Evolutionary conservation across 92 coral and sea anemone genomes (phyloP).

Genomic region (Palythoa grandis): DNA sequence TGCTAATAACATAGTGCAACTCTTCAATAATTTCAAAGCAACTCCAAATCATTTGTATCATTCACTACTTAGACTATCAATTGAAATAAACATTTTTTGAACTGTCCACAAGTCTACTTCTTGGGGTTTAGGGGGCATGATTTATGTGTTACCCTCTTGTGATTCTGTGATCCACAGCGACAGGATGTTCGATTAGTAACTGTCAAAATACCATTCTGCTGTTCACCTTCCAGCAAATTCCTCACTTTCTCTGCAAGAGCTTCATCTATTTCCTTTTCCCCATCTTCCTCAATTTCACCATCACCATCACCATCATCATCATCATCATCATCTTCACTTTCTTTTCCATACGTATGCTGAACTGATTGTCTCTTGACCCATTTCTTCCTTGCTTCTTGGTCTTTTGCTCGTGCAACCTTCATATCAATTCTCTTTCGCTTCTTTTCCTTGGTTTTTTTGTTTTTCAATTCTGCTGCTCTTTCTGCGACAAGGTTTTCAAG

Average conservation of each 20-base stretch:
- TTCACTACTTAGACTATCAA: constrained; percentile 6
- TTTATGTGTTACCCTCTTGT: constrained; percentile 38
- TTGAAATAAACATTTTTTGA: background rate
- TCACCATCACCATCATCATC: constrained; percentile 1
- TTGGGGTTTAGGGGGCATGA: constrained; percentile 32
- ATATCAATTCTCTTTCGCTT: constrained; percentile 10
- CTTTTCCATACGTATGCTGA: constrained; percentile 55
- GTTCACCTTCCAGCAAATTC: constrained; percentile 15
- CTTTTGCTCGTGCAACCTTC: constrained; percentile 53
- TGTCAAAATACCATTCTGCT: constrained; percentile 6
- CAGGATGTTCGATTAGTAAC: constrained; percentile 21
- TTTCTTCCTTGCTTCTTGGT: constrained; percentile 62
- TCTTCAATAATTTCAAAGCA: background rate
- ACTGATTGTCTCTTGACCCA: constrained; percentile 61
- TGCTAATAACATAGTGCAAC: background rate
- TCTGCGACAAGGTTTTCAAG: constrained; percentile 46
- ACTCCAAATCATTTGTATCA: background rate
- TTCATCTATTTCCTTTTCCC: constrained; percentile 27
- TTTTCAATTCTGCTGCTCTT: constrained; percentile 33
- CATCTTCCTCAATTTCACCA: constrained; percentile 22
- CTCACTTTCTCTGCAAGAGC: constrained; percentile 19
- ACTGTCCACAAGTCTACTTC: constrained; percentile 5
- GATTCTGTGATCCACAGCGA: constrained; percentile 37
- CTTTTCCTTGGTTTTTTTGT: constrained; percentile 30
- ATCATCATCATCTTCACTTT: constrained; percentile 33